Evolutionary conservation across 2,113 vertebrate species (phyloP).

Genomic region (Benitochromis conjunctus): DNA sequence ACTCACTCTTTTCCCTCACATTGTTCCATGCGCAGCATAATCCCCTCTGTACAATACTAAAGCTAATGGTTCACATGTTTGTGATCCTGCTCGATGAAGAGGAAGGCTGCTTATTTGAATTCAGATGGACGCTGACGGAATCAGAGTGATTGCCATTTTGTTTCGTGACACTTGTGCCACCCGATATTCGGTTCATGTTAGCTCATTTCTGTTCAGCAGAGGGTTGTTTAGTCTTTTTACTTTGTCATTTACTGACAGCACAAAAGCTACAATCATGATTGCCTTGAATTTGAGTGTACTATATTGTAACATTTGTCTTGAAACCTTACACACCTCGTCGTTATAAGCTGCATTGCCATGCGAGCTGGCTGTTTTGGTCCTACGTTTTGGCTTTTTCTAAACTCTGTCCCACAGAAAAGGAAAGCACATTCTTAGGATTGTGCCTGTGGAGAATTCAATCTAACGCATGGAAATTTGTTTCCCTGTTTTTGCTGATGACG

Average conservation of each 20-base stretch:
- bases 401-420: neutral
- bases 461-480: neutral
- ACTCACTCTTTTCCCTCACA: conserved; percentile 45
- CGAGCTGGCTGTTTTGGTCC: neutral
- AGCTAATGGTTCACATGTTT: neutral
- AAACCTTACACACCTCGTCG: neutral
- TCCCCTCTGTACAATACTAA: neutral
- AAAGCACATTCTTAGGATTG: neutral
- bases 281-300: neutral
- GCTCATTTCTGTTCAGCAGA: neutral
- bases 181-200: neutral
- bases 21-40: conserved; percentile 6
- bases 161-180: neutral
- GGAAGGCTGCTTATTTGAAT: neutral
- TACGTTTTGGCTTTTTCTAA: neutral
- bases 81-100: neutral
- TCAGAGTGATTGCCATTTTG: neutral
- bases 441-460: neutral
- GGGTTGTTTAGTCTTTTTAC: neutral
- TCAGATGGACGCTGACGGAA: neutral
- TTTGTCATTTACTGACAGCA: neutral
- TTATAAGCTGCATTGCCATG: neutral
- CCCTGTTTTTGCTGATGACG: neutral
- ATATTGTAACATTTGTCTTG: neutral
- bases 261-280: neutral